Conservation (phyloP, 2,797 vertebrate genomes). For the Eulemur rubriventer region DNA sequence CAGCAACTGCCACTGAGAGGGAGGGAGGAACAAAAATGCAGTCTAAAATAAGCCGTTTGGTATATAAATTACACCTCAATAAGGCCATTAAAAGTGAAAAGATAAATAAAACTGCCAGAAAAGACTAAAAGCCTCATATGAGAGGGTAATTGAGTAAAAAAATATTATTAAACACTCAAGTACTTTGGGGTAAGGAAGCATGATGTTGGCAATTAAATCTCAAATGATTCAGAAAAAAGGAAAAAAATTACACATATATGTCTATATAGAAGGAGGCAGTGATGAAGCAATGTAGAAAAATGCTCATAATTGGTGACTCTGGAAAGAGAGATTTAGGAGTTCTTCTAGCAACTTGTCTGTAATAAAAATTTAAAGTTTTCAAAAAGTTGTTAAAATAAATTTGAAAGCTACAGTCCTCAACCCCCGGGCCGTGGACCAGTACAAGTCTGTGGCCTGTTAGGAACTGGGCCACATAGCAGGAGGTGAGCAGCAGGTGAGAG, state of each 20-base stretch:
- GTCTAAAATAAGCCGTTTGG: not conserved
- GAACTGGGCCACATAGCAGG: too few species aligned
- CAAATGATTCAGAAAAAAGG: not conserved
- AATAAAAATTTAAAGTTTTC: not conserved
- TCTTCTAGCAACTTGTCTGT: not conserved
- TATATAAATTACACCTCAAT: slow-evolving; percentile 21
- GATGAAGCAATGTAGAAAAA: not conserved
- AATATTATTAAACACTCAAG: slow-evolving; percentile 22
- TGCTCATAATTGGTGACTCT: not conserved
- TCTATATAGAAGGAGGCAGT: not conserved
- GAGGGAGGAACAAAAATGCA: slow-evolving; percentile 20
- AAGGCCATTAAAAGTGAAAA: not conserved
- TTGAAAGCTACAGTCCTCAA: not conserved
- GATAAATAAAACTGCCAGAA: slow-evolving; percentile 34
- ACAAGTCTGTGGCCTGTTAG: too few species aligned
- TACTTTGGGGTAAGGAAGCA: not conserved
- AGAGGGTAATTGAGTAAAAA: not conserved
- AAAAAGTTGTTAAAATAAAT: not conserved
- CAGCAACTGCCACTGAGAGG: slow-evolving; percentile 44
- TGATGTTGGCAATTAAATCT: not conserved
- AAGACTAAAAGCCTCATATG: not conserved
- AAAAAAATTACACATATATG: not conserved
- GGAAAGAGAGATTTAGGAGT: not conserved
- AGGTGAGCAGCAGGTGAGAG: too few species aligned
- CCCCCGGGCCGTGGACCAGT: too few species aligned